Percentiles rank a stretch among this genome's conserved stretches.
Conservation (phyloP, 2,797 vertebrate genomes). For the Characodon lateralis region DNA sequence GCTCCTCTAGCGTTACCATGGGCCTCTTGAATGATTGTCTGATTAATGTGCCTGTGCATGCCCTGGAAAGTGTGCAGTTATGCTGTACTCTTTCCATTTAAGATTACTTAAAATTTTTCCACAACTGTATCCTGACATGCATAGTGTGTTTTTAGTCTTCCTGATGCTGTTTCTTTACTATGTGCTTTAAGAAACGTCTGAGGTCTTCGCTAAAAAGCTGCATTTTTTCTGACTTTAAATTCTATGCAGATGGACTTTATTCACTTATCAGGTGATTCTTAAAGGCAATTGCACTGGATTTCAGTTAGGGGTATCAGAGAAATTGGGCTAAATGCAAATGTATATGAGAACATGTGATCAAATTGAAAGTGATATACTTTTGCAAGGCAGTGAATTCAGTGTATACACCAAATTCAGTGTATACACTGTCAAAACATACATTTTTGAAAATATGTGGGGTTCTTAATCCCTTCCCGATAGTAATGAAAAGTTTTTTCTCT, state of each 20-base stretch:
- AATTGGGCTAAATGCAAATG: neutral
- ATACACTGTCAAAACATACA: conserved; percentile 2
- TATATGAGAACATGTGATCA: neutral
- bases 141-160: neutral
- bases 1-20: neutral
- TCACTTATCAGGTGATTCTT: neutral
- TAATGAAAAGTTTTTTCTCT: conserved; percentile 36
- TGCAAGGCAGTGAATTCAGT: neutral
- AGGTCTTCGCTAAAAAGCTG: too few relatives aligned
- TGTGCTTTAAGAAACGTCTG: neutral
- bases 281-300: neutral
- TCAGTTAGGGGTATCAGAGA: neutral
- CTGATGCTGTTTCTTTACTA: neutral
- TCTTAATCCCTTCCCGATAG: conserved; percentile 22
- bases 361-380: neutral
- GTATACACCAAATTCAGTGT: neutral
- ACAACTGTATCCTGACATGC: neutral
- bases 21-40: neutral
- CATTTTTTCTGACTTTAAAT: too few relatives aligned
- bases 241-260: neutral
- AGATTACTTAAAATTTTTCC: neutral
- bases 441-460: neutral
- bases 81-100: neutral
- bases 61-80: neutral
- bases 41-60: neutral